These are phyloP conservation scores for Cinclus mexicanus DNA, from an alignment of 2,113 vertebrate species.

Conservation along the genomic window DNA sequence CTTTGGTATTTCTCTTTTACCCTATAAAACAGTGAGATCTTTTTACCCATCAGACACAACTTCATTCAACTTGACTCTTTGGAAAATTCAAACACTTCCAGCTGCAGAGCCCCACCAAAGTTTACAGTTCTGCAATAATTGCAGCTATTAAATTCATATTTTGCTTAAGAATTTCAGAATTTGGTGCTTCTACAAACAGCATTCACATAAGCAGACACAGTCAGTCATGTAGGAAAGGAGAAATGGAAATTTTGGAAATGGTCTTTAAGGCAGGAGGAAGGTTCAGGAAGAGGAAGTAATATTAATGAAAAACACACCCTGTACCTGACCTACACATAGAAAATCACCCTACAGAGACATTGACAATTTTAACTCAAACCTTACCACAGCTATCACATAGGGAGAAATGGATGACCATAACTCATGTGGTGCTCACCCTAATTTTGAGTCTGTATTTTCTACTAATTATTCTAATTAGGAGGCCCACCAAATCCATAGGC, in stretches of 20 bases:
- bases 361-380: not conserved
- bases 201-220: not conserved
- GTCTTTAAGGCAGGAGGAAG: not conserved
- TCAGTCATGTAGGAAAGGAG: not conserved
- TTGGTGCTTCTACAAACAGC: not conserved
- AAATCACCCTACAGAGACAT: not conserved
- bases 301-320: not conserved
- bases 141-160: not conserved
- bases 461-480: not conserved
- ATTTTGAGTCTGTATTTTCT: not conserved
- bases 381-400: not conserved
- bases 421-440: not conserved
- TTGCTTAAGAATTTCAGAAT: not conserved
- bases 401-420: not conserved
- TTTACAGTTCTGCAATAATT: not conserved
- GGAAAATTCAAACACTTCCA: not conserved
- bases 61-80: not conserved
- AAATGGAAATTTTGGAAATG: not conserved
- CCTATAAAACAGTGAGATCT: not conserved
- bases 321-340: not conserved
- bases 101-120: not conserved
- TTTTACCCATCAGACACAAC: not conserved
- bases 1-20: not conserved
- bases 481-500: not conserved
- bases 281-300: not conserved